Evolutionary conservation across 2,113 vertebrate genomes (phyloP).

Genomic region (Gadus macrocephalus): DNA sequence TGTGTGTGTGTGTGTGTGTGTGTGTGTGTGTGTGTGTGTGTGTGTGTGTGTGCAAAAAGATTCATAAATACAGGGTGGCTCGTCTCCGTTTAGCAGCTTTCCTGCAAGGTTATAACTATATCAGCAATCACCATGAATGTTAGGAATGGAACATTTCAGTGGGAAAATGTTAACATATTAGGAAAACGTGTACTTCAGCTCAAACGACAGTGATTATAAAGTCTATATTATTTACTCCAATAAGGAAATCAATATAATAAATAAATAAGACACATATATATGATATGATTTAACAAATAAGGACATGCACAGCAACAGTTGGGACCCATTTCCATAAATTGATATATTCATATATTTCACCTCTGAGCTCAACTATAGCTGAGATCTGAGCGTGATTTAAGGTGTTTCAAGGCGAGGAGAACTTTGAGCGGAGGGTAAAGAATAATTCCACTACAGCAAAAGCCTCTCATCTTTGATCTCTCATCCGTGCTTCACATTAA

Average conservation of each 20-base stretch:
- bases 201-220: no score
- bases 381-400: neutral
- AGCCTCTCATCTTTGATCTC: conserved; percentile 20
- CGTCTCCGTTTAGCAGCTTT: neutral
- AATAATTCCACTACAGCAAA: conserved; percentile 3
- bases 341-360: no score
- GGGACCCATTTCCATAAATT: no score
- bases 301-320: no score
- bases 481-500: conserved; percentile 17
- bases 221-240: no score
- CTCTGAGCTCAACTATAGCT: no score
- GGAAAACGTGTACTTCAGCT: no score
- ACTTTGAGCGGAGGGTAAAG: conserved; percentile 7
- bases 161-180: no score
- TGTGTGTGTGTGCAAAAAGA: neutral
- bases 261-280: no score
- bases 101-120: neutral
- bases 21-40: neutral
- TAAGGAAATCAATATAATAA: no score
- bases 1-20: neutral
- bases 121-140: neutral
- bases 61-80: neutral
- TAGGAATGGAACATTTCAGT: no score
- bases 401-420: neutral
- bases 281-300: no score